Conservation (phyloP, 2,797 vertebrate species). For the Cryptoprocta ferox region DNA sequence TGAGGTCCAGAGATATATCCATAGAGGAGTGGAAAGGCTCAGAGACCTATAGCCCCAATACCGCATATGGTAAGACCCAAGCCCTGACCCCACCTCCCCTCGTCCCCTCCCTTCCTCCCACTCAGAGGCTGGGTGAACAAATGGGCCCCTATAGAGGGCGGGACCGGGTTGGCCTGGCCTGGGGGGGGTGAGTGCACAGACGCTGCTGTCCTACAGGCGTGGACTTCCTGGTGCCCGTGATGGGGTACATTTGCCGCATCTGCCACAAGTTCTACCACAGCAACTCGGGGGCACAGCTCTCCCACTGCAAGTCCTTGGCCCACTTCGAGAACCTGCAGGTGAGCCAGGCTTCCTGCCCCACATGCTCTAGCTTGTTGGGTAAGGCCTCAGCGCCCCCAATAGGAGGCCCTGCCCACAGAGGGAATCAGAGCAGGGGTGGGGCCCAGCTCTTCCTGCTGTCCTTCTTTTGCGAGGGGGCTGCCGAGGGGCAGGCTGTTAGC, state of each 20-base stretch:
- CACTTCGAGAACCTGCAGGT: constrained; percentile 99
- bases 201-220: constrained; percentile 87
- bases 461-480: neutral
- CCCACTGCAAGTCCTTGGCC: constrained; percentile 95
- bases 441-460: neutral
- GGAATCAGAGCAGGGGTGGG: neutral
- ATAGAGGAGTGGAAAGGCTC: constrained; percentile 87
- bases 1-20: constrained; percentile 87
- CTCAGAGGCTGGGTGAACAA: neutral
- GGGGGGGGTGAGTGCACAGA: neutral
- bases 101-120: neutral
- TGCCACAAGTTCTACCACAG: constrained; percentile 97
- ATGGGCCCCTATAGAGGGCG: neutral
- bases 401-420: neutral
- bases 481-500: neutral
- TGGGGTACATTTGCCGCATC: constrained; percentile 95
- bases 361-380: no score
- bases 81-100: neutral
- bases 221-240: constrained; percentile 95
- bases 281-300: constrained; percentile 91
- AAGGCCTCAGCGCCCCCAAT: neutral
- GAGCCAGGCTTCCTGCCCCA: constrained; percentile 63
- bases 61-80: constrained; percentile 91
- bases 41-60: constrained; percentile 92
- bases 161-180: neutral